Conservation (phyloP, 1,140 invertebrate genomes). For the Tetramorium parvispinum region DNA sequence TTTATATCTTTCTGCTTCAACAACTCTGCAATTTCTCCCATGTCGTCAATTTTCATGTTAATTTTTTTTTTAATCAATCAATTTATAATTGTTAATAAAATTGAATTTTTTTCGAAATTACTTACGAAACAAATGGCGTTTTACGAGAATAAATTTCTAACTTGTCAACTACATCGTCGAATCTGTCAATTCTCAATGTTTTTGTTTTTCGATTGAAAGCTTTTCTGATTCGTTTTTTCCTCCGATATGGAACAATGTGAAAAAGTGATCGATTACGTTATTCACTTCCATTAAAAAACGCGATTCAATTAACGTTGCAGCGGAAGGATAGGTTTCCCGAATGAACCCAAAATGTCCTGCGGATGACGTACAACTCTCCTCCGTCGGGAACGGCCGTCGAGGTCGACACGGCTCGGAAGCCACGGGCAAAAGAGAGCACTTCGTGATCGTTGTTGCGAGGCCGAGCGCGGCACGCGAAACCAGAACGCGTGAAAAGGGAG, state of each 20-base stretch:
- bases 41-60: not conserved
- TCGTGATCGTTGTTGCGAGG: constrained; percentile 36
- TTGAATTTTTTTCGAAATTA: not conserved
- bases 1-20: not conserved
- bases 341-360: not conserved
- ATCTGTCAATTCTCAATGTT: not conserved
- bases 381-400: constrained; percentile 23
- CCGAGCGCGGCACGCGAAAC: constrained; percentile 20
- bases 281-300: constrained; percentile 19
- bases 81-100: not conserved
- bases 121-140: not conserved
- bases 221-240: not conserved
- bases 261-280: not conserved
- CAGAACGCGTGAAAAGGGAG: constrained; percentile 29
- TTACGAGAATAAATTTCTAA: not conserved
- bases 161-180: not conserved
- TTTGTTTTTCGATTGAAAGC: not conserved
- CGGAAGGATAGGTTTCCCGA: not conserved
- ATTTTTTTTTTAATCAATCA: not conserved
- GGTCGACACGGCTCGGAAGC: constrained; percentile 46
- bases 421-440: constrained; percentile 50
- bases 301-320: not conserved
- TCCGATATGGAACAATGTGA: not conserved
- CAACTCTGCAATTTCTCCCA: not conserved
- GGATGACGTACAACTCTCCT: constrained; percentile 33